Conservation (phyloP, 35 echinoderm and acorn worm species). For the Heliocidaris tuberculata region DNA sequence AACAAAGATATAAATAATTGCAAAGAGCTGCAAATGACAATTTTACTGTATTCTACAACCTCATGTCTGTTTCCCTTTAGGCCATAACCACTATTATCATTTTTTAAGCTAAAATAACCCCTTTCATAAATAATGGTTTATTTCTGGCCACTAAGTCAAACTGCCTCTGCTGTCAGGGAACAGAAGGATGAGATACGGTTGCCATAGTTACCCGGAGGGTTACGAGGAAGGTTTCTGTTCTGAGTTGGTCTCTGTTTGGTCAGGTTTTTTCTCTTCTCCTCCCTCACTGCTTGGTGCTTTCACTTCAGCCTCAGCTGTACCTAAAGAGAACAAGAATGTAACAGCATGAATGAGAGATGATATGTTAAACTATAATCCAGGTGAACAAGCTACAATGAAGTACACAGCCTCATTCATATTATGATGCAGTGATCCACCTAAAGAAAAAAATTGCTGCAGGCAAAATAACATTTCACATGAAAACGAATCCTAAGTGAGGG, state of each 20-base stretch:
- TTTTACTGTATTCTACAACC: not conserved
- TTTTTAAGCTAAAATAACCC: not conserved
- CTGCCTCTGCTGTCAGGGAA: not conserved
- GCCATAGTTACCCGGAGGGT: not conserved
- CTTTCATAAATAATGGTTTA: not conserved
- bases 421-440: not conserved
- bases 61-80: not conserved
- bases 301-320: not conserved
- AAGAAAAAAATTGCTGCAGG: not conserved
- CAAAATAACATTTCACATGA: too few relatives aligned
- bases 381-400: not conserved
- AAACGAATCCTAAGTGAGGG: too few relatives aligned
- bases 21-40: not conserved
- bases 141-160: not conserved
- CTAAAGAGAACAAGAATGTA: not conserved
- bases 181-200: not conserved
- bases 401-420: not conserved
- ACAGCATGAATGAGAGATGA: not conserved
- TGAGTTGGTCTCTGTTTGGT: not conserved
- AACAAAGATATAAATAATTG: conserved; percentile 10
- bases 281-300: not conserved
- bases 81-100: not conserved
- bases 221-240: conserved; percentile 6
- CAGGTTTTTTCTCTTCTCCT: not conserved
- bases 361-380: not conserved